Conservation (phyloP, 1,140 invertebrate genomes). For the Doryteuthis pealeii region DNA sequence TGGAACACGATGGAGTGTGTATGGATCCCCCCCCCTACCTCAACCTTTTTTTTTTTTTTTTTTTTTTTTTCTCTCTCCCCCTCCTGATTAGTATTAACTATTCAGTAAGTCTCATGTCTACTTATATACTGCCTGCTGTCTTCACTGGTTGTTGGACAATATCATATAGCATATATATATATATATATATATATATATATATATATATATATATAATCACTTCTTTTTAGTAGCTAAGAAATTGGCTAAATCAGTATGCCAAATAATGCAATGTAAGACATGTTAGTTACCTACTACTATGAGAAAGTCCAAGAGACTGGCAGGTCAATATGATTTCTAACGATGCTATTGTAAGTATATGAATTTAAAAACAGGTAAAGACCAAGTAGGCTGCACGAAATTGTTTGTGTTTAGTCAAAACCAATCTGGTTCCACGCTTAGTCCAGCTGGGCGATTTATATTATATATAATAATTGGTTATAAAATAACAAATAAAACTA, state of each 20-base stretch:
- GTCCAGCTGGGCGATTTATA: constrained; percentile 10
- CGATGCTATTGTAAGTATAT: not conserved
- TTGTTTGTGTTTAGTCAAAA: constrained; percentile 7
- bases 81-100: not conserved
- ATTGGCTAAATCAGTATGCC: not conserved
- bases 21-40: no score
- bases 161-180: no score
- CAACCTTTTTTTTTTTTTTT: no score
- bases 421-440: constrained; percentile 1
- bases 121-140: not conserved
- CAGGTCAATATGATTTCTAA: constrained; percentile 3
- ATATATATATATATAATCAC: no score
- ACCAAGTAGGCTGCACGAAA: constrained; percentile 6
- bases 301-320: not conserved
- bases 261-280: not conserved
- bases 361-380: not conserved
- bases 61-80: no score
- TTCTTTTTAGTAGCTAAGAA: not conserved
- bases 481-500: constrained; percentile 12
- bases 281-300: no score
- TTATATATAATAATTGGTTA: constrained; percentile 9
- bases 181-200: no score
- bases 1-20: no score
- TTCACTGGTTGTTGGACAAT: not conserved
- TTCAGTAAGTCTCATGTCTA: not conserved